A percentile compares a stretch with the other conserved stretches of the same genome.
phyloP scores from a whole-genome alignment of 2,888 invertebrate genomes.

The Trachelus stipa region DNA sequence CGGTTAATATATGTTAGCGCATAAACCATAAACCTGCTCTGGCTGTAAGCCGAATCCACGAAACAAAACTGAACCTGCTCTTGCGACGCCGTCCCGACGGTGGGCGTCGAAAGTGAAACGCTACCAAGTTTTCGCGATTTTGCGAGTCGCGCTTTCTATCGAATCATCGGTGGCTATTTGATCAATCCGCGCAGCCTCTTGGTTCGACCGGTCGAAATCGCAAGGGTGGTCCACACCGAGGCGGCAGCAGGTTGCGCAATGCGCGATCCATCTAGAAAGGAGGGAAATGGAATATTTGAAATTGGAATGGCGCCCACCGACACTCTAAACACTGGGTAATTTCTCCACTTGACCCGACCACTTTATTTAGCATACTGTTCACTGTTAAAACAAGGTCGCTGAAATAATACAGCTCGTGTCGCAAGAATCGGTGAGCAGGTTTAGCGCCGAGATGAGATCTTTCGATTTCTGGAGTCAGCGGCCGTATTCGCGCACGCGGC shows the following conservation, averaged over 20 bases:
- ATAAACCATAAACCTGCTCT: slow-evolving; percentile 49
- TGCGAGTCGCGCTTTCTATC: slow-evolving; percentile 1
- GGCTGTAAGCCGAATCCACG: slow-evolving; percentile 38
- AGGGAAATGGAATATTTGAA: too few relatives aligned
- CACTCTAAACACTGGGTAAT: neutral
- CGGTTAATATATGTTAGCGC: slow-evolving; percentile 43
- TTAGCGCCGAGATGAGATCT: slow-evolving; percentile 27
- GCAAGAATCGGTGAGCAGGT: slow-evolving; percentile 4
- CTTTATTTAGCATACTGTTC: neutral
- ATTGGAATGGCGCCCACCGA: too few relatives aligned
- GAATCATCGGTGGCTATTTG: neutral
- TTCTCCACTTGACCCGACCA: slow-evolving; percentile 5
- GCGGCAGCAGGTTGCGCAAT: too few relatives aligned
- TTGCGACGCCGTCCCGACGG: slow-evolving; percentile 22
- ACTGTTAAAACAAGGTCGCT: neutral
- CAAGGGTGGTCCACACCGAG: too few relatives aligned
- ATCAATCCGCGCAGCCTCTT: neutral
- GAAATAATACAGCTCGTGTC: slow-evolving; percentile 1
- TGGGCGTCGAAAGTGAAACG: slow-evolving; percentile 44
- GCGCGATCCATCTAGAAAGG: too few relatives aligned
- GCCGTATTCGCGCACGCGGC: neutral
- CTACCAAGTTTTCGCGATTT: slow-evolving; percentile 1
- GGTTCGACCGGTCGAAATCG: neutral
- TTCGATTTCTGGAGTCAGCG: slow-evolving; percentile 24
- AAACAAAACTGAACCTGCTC: slow-evolving; percentile 45